These are phyloP conservation scores for Acinonyx jubatus DNA, from an alignment of 2,113 vertebrate species.

Conservation along the genomic window DNA sequence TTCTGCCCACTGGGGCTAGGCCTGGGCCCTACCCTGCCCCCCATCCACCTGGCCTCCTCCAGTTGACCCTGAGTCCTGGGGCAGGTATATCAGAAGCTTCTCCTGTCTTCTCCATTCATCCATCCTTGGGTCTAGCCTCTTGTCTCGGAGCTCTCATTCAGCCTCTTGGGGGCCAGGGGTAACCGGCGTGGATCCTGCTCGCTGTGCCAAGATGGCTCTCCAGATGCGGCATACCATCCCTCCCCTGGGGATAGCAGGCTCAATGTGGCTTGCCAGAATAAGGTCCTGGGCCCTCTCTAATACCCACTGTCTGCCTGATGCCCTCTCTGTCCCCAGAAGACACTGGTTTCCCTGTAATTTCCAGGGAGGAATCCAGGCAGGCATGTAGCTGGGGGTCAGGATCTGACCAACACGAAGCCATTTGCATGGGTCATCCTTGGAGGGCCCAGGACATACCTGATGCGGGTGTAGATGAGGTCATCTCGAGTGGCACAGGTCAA, in stretches of 20 bases:
- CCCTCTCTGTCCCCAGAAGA: not conserved
- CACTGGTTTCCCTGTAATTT: not conserved
- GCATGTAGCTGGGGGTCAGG: not conserved
- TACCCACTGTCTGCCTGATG: not conserved
- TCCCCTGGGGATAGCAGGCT: constrained; percentile 83
- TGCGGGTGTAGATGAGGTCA: constrained; percentile 89
- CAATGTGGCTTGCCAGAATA: not conserved
- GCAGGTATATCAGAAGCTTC: not conserved
- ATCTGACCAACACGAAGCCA: not conserved
- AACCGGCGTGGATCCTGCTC: constrained; percentile 64
- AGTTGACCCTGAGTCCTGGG: not conserved
- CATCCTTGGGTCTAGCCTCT: fast-evolving
- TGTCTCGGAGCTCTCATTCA: constrained; percentile 11
- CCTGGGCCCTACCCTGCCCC: not conserved
- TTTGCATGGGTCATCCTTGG: not conserved
- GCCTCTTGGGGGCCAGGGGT: not conserved
- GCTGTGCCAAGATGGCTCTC: constrained; percentile 86
- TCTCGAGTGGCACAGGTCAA: constrained; percentile 87
- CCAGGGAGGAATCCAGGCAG: not conserved
- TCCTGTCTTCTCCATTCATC: not conserved
- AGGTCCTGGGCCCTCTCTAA: not conserved
- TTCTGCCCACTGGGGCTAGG: not conserved
- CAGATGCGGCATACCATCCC: constrained; percentile 91
- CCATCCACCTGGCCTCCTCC: not conserved
- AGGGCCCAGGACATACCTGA: constrained; percentile 79